These are phyloP conservation scores for Neosalanx taihuensis DNA, from an alignment of 2,797 vertebrate species.

Conservation along the genomic window DNA sequence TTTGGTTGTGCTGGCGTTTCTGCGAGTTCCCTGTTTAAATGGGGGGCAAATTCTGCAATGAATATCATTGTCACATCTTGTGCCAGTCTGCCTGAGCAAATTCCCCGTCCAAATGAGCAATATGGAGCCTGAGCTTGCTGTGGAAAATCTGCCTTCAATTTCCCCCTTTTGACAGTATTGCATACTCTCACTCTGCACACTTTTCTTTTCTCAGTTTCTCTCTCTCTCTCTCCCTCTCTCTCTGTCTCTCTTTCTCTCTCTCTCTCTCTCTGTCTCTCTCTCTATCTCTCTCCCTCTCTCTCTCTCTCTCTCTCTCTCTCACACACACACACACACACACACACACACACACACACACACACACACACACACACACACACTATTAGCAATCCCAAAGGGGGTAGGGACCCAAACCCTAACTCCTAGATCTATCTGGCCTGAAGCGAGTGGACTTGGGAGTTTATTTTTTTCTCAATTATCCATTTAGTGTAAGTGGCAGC, in stretches of 20 bases:
- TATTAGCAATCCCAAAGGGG: conserved; percentile 18
- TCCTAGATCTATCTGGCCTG: conserved; percentile 54
- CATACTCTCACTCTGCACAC: conserved; percentile 57
- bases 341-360: conserved; percentile 21
- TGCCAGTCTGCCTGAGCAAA: conserved; percentile 73
- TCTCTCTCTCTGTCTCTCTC: conserved; percentile 2
- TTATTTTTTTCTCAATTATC: conserved; percentile 84
- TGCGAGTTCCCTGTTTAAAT: conserved; percentile 47
- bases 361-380: conserved; percentile 19
- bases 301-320: neutral
- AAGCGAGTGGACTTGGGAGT: conserved; percentile 61
- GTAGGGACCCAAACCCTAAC: conserved; percentile 26
- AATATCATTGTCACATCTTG: conserved; percentile 75
- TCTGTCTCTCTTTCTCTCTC: conserved; percentile 1
- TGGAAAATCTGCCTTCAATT: conserved; percentile 74
- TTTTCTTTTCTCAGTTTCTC: neutral
- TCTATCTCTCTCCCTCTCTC: neutral
- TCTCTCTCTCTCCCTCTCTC: conserved; percentile 12
- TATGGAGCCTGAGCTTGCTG: conserved; percentile 64
- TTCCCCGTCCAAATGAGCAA: conserved; percentile 66
- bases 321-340: neutral
- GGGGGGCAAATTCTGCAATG: conserved; percentile 55
- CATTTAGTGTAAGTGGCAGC: conserved; percentile 75
- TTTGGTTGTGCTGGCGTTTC: conserved; percentile 51
- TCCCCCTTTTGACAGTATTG: conserved; percentile 51